A percentile compares a stretch with the other conserved stretches of the same genome.
phyloP scores from a whole-genome alignment of 2,888 invertebrate genomes.

The Polydrusus cervinus region DNA sequence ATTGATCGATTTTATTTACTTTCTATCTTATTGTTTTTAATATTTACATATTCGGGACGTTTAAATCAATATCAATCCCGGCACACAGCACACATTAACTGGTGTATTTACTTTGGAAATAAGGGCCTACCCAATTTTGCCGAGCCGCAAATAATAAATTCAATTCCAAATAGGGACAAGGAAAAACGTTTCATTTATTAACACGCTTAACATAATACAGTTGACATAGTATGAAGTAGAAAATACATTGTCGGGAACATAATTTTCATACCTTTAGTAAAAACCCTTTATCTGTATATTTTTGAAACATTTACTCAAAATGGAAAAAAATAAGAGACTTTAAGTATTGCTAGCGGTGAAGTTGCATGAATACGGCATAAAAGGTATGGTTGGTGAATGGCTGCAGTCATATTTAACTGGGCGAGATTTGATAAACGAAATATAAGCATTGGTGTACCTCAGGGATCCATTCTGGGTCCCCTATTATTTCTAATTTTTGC shows the following conservation, averaged over 20 bases:
- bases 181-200: neutral
- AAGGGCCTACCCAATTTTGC: slow-evolving; percentile 1
- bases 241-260: neutral
- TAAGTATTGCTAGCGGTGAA: too few species aligned
- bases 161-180: neutral
- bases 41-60: neutral
- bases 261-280: too few species aligned
- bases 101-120: neutral
- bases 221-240: neutral
- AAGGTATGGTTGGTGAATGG: too few species aligned
- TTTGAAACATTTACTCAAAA: too few species aligned
- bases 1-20: neutral
- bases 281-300: too few species aligned
- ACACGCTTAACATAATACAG: neutral
- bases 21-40: neutral
- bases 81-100: neutral
- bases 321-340: too few species aligned
- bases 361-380: too few species aligned
- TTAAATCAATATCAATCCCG: neutral
- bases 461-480: too few species aligned
- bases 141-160: neutral
- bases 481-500: too few species aligned
- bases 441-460: too few species aligned
- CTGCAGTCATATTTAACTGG: too few species aligned
- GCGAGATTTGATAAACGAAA: too few species aligned